Evolutionary conservation across 2,888 invertebrate genomes (phyloP).

Genomic region (Trichacis sp.): DNA sequence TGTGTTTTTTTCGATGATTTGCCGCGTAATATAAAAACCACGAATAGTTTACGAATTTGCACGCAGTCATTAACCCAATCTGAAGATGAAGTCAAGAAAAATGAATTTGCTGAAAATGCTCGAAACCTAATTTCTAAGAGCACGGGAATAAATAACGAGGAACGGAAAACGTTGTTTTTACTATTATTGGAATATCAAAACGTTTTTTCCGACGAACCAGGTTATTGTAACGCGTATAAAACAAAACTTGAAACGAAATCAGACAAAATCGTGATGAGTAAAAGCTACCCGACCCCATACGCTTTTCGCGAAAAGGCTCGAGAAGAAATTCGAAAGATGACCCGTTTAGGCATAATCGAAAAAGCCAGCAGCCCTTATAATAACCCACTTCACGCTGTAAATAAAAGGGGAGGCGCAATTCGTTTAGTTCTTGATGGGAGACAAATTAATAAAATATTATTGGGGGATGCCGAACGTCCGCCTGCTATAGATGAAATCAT

Average conservation of each 20-base stretch:
- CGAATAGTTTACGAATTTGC: too few relatives aligned
- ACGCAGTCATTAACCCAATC: too few relatives aligned
- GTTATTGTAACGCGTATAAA: slow-evolving; percentile 7
- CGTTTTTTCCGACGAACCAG: slow-evolving; percentile 8
- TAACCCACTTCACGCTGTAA: slow-evolving; percentile 8
- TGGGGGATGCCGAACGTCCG: slow-evolving; percentile 10
- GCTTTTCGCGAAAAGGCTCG: slow-evolving; percentile 7
- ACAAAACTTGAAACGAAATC: slow-evolving; percentile 9
- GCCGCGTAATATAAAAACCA: too few relatives aligned
- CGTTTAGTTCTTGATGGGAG: slow-evolving; percentile 12
- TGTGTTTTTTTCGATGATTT: too few relatives aligned
- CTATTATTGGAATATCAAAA: slow-evolving; percentile 4
- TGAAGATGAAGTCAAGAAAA: too few relatives aligned
- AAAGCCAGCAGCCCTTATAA: slow-evolving; percentile 10
- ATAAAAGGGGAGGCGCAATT: slow-evolving; percentile 6
- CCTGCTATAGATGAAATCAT: slow-evolving; percentile 11
- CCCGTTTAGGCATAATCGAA: slow-evolving; percentile 15
- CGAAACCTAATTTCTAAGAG: too few relatives aligned
- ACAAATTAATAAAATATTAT: slow-evolving; percentile 8
- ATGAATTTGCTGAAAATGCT: too few relatives aligned
- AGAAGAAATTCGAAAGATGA: slow-evolving; percentile 5
- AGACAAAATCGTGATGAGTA: neutral
- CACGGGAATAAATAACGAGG: neutral
- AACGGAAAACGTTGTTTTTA: neutral
- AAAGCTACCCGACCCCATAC: slow-evolving; percentile 9